A percentile compares a stretch with the other conserved stretches of the same genome.
These are phyloP conservation scores for Eulemur coronatus DNA, from an alignment of 2,797 vertebrate genomes.

Conservation along the genomic window DNA sequence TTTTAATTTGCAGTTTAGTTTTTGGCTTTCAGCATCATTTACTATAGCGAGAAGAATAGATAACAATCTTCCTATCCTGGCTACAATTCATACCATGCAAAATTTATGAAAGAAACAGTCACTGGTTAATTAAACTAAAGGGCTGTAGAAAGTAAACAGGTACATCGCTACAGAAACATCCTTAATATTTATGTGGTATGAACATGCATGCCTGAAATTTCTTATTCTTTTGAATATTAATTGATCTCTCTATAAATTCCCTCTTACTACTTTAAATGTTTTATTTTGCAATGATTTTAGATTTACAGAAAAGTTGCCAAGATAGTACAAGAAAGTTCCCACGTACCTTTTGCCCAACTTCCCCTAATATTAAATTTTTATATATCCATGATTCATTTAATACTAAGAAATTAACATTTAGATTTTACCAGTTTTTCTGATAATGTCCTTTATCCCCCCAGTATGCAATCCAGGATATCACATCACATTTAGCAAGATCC, in stretches of 20 bases:
- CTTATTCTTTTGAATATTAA: slow-evolving; percentile 4
- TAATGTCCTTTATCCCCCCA: background rate
- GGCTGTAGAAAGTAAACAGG: background rate
- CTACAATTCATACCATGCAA: background rate
- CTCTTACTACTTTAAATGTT: slow-evolving; percentile 3
- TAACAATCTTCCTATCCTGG: background rate
- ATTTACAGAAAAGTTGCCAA: background rate
- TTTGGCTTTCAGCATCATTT: background rate
- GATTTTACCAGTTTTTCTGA: background rate
- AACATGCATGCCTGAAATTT: background rate
- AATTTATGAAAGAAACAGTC: background rate
- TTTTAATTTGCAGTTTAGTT: slow-evolving; percentile 1
- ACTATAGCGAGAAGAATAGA: background rate
- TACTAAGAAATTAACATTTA: slow-evolving; percentile 15
- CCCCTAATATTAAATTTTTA: background rate
- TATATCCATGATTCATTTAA: background rate
- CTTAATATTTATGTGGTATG: background rate
- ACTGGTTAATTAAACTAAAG: background rate
- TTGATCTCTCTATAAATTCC: background rate
- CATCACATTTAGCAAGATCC: slow-evolving; percentile 37
- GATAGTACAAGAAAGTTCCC: background rate
- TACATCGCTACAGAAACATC: background rate
- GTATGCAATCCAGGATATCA: background rate
- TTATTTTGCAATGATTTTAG: background rate
- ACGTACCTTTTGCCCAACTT: background rate